Evolutionary conservation across 2,113 vertebrate species (phyloP).

Genomic region (Junco hyemalis): DNA sequence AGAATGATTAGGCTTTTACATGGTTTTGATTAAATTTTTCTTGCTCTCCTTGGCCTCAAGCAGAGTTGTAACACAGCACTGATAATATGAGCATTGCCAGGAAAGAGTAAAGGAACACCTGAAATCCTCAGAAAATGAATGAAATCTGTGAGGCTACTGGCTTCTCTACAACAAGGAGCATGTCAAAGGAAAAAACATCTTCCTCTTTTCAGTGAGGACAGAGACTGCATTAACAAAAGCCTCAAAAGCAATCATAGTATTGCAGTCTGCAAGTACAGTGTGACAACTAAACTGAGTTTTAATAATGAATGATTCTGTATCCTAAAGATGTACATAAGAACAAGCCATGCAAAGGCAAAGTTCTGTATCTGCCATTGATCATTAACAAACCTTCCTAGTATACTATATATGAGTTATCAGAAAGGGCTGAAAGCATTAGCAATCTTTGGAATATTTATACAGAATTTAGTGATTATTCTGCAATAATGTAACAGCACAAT

Average conservation of each 20-base stretch:
- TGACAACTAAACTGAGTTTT: background rate
- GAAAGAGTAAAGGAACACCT: slow-evolving; percentile 21
- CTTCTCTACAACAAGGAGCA: background rate
- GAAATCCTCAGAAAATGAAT: slow-evolving; percentile 1
- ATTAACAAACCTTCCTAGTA: background rate
- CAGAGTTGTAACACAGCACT: slow-evolving; percentile 14
- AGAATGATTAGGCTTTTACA: slow-evolving; percentile 45
- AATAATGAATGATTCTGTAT: background rate
- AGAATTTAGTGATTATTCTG: background rate
- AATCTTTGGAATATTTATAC: background rate
- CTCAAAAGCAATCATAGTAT: background rate
- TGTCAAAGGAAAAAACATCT: background rate
- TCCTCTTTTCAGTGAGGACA: background rate
- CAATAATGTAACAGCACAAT: background rate
- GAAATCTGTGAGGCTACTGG: background rate
- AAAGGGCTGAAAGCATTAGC: background rate
- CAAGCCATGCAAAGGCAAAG: background rate
- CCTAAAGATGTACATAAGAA: background rate
- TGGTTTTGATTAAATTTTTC: slow-evolving; percentile 53
- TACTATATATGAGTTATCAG: background rate
- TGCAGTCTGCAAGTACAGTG: background rate
- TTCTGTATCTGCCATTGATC: background rate
- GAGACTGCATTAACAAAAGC: background rate
- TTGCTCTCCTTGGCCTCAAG: slow-evolving; percentile 44
- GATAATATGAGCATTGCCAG: background rate